Base-by-base conservation (phyloP, 2,888 invertebrate species). In the Cecidostiba fungosa region DNA sequence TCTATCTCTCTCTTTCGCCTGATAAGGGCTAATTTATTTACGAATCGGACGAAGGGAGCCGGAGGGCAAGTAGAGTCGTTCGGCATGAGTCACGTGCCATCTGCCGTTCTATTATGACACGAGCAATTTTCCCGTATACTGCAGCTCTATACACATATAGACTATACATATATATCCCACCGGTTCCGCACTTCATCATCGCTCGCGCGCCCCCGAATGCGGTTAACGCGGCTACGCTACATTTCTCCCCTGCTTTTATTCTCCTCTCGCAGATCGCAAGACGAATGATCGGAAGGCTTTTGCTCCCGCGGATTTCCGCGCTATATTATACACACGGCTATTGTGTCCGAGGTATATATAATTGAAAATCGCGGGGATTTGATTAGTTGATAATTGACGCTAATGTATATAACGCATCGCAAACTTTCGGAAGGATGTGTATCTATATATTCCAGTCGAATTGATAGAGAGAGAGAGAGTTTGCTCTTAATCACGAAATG, bases 401-500 rank as follows among this genome's bases (percentile, higher is more conserved):
- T 50, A 50, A 50, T 19, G 47, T 16, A 16, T 16, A 16, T 19
- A 12, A 16, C 47, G 16, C 50, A 16, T 3, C 19, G 19, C 14
- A 1, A 50, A 5, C 19, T 50, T 19, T 16, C 19, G 16, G 19
- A 19, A 14, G 12, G 47, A 16, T 1, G 3, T 8, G 47, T 16
- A 10, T 29, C 59, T 29, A 0, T 26, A 32, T 26, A 26, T 70
- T 19, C 16, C 32, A 70, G 70, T 36, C 36, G 47, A 32, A 47
- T 32, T 8, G 36, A 39, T 32, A 59, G 8, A 39, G 32, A 70
- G n/a, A 32, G 19, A 36, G 32, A 62, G 91, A 92, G 92, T 92
- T 92, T 92, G 90, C 92, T 90, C 92, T 92, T 92, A 92, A 93
- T 93, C 93, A 92, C 89, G 91, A 92, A 93, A 93, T 93, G 92